A percentile compares a stretch with the other conserved stretches of the same genome.
Conservation (phyloP, 2,113 vertebrate genomes). For the Zingel zingel region DNA sequence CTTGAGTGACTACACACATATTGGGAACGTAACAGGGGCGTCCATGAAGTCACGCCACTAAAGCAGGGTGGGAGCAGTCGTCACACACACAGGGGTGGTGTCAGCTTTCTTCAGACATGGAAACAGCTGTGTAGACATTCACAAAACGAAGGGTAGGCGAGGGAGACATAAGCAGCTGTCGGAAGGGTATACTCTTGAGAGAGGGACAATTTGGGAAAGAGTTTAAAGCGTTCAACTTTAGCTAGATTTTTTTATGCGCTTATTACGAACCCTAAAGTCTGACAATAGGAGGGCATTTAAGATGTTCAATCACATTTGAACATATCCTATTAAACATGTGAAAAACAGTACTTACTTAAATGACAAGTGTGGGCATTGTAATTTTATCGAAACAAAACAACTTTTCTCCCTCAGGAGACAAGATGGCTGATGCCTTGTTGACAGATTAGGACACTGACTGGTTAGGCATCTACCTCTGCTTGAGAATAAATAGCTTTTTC, state of each 20-base stretch:
- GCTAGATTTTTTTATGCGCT: slow-evolving; percentile 13
- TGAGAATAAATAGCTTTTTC: slow-evolving; percentile 20
- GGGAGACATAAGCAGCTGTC: slow-evolving; percentile 75
- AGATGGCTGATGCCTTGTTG: not conserved
- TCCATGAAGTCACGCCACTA: slow-evolving; percentile 7
- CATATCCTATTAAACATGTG: not conserved
- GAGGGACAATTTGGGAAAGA: slow-evolving; percentile 22
- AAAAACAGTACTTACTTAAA: not conserved
- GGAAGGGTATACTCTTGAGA: slow-evolving; percentile 26
- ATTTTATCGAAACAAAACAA: slow-evolving; percentile 20
- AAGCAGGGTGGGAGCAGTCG: slow-evolving; percentile 51
- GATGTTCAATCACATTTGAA: slow-evolving; percentile 4
- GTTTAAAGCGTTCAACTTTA: slow-evolving; percentile 4
- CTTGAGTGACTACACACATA: slow-evolving; percentile 70
- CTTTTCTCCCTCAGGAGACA: not conserved
- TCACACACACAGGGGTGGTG: slow-evolving; percentile 70
- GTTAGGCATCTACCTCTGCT: not conserved
- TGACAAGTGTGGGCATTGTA: not conserved
- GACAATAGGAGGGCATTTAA: slow-evolving; percentile 1
- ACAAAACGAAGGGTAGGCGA: slow-evolving; percentile 41
- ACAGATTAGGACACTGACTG: not conserved
- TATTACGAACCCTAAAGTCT: not conserved
- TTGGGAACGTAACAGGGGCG: slow-evolving; percentile 37
- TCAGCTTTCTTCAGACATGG: slow-evolving; percentile 74
- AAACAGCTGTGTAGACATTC: slow-evolving; percentile 80